Percentiles rank a stretch among this genome's conserved stretches.
phyloP scores from a whole-genome alignment of 2,797 vertebrate genomes.

The Vireo griseus region DNA sequence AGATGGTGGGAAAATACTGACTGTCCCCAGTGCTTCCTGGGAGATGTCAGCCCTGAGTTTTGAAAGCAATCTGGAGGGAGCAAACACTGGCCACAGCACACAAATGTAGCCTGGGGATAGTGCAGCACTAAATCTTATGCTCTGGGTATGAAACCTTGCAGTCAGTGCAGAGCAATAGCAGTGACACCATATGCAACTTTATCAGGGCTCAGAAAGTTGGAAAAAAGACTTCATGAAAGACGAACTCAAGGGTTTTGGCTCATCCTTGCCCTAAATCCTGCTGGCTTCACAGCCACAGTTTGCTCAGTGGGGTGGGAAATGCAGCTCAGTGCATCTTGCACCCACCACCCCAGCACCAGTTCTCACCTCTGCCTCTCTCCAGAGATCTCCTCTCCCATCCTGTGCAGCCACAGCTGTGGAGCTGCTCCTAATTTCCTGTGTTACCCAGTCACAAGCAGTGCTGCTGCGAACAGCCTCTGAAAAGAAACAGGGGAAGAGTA shows the following conservation, averaged over 20 bases:
- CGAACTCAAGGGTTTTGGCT: background rate
- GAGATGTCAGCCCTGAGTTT: background rate
- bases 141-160: background rate
- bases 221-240: background rate
- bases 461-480: background rate
- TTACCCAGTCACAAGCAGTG: background rate
- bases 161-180: background rate
- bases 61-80: background rate
- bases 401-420: background rate
- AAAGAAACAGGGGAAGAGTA: background rate
- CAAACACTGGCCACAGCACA: background rate
- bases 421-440: background rate
- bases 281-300: background rate
- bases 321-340: background rate
- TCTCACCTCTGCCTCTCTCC: background rate
- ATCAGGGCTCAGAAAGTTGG: background rate
- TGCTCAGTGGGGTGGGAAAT: background rate
- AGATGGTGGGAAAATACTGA: background rate
- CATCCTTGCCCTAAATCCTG: background rate
- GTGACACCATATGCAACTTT: fast-evolving
- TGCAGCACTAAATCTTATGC: background rate
- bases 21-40: background rate
- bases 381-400: background rate
- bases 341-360: fast-evolving
- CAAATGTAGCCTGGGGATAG: background rate